Base-by-base conservation (phyloP, 35 echinoderm and acorn worm genomes). In the Ophiothrix spiculata region DNA sequence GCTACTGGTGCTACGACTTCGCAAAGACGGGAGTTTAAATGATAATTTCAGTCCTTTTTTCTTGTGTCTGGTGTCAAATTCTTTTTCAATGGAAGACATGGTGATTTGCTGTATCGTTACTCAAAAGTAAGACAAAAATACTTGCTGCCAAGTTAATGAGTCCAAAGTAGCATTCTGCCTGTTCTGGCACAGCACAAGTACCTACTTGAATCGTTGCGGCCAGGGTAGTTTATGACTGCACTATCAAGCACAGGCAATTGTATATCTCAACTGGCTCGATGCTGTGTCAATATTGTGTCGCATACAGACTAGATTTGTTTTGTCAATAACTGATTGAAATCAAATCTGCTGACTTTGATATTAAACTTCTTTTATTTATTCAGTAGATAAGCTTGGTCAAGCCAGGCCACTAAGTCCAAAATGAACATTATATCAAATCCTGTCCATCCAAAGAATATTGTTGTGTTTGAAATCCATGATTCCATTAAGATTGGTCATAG, bases 21-120 rank as follows among this genome's bases (percentile, higher is more conserved):
- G 60, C 29, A 69, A 25, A 4, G 60, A 69, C 25, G 60, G 60
- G 3, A 69, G 60, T n/a, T 69, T 69, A 1, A 69, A 15, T 4
- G 6, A 12, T 28, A 69, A n/a, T 69, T 69, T 69, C 3, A 28
- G 60, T n/a, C 25, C 29, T 6, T 15, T 15, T 69, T 69, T 69
- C 60, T 69, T 69, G 21, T 21, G 8, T 69, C 60, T 69, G 23
- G 60, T 69, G 60, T 69, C 60, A 69, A 69, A 69, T n/a, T 69
- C 60, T 69, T 69, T 69, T 69, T 6, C 23, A 69, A 69, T 69
- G 60, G 60, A 69, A 69, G 60, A 69, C 60, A 69, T 69, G 8
- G 8, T 69, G 60, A n/a, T n/a, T 10, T 49, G 6, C 6, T 25
- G 23, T 69, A 15, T 2, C 23, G 60, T 69, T 10, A 25, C 1